These are phyloP conservation scores for Galendromus occidentalis DNA, from an alignment of 1,140 invertebrate species.

Conservation along the genomic window DNA sequence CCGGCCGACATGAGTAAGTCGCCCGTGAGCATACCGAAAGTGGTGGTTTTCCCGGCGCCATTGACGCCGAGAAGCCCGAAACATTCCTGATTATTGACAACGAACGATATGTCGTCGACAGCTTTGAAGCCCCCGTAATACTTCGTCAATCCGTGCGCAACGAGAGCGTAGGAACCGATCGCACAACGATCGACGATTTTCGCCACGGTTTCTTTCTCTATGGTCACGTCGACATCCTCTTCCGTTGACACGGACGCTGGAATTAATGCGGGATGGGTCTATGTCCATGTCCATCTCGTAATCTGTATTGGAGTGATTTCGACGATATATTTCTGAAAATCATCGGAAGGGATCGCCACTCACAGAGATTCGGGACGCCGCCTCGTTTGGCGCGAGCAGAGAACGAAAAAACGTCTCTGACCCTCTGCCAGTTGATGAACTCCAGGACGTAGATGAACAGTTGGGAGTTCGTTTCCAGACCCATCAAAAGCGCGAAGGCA, in stretches of 20 bases:
- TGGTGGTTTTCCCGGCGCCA: conserved; percentile 28
- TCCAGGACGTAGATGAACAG: background rate
- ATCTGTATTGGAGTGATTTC: no score
- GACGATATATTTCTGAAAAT: conserved; percentile 14
- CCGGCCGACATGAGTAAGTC: conserved; percentile 26
- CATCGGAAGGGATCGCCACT: background rate
- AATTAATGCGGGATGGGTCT: no score
- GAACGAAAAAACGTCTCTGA: background rate
- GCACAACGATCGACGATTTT: background rate
- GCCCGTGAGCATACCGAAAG: conserved; percentile 26
- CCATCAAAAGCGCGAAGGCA: conserved; percentile 13
- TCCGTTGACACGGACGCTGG: background rate
- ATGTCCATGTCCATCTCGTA: no score
- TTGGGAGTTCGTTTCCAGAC: conserved; percentile 14
- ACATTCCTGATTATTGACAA: conserved; percentile 28
- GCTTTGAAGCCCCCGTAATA: conserved; percentile 31
- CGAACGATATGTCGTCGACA: conserved; percentile 20
- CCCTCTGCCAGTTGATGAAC: background rate
- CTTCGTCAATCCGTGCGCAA: conserved; percentile 30
- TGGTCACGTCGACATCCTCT: background rate
- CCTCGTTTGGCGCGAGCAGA: background rate
- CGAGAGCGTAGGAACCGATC: background rate
- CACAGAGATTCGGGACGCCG: background rate
- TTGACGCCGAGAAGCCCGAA: conserved; percentile 34
- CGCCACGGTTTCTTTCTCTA: background rate